These are phyloP conservation scores for Coleophora flavipennella DNA, from an alignment of 2,888 invertebrate genomes.

Conservation along the genomic window DNA sequence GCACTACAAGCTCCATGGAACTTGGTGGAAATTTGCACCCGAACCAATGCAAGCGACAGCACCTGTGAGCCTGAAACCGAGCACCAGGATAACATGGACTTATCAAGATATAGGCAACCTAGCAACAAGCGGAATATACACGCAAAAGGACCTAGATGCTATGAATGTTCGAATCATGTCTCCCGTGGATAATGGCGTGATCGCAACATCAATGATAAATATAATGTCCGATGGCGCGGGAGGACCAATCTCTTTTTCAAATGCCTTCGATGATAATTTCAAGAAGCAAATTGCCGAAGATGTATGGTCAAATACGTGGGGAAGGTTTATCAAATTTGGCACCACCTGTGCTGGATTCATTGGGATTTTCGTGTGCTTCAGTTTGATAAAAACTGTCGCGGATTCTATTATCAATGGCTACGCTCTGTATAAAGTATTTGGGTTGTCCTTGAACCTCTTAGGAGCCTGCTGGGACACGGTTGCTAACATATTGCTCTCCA, in stretches of 20 bases:
- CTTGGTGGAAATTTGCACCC: not conserved
- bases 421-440: not conserved
- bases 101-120: not conserved
- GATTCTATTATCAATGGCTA: not conserved
- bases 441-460: no score
- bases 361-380: constrained; percentile 1
- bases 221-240: not conserved
- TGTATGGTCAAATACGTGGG: constrained; percentile 1
- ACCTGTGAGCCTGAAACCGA: not conserved
- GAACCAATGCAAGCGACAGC: not conserved
- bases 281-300: not conserved
- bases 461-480: no score
- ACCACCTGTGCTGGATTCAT: constrained; percentile 1
- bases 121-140: not conserved
- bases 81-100: not conserved
- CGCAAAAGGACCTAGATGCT: not conserved
- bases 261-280: not conserved
- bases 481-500: no score
- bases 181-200: not conserved
- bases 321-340: constrained; percentile 1
- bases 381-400: not conserved
- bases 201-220: not conserved
- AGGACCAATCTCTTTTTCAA: not conserved
- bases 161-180: not conserved
- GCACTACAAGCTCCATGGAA: not conserved